Percentiles rank a stretch among this genome's conserved stretches.
These are phyloP conservation scores for Cyanoramphus novaezelandiae DNA, from an alignment of 2,113 vertebrate genomes.

Conservation along the genomic window DNA sequence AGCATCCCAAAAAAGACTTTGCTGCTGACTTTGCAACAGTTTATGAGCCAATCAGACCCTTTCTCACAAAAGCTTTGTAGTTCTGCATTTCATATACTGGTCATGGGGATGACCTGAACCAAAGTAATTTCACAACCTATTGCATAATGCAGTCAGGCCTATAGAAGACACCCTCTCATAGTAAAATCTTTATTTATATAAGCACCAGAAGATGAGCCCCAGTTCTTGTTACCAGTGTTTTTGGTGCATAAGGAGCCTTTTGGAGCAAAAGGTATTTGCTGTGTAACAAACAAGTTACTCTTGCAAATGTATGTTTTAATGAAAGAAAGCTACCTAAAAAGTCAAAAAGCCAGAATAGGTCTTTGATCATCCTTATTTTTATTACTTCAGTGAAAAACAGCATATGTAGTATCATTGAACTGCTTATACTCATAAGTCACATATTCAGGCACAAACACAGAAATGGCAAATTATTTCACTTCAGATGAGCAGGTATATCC, in stretches of 20 bases:
- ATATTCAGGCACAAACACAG: not conserved
- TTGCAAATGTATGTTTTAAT: not conserved
- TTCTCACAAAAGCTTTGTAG: not conserved
- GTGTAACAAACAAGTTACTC: not conserved
- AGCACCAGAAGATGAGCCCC: not conserved
- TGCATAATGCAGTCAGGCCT: not conserved
- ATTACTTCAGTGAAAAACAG: not conserved
- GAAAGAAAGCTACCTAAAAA: not conserved
- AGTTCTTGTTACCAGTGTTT: not conserved
- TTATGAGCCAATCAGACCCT: not conserved
- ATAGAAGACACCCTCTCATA: not conserved
- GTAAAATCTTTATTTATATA: not conserved
- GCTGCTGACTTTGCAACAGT: not conserved
- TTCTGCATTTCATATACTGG: not conserved
- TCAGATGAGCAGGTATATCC: not conserved
- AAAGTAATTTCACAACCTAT: not conserved
- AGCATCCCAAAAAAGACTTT: not conserved
- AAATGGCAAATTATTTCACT: not conserved
- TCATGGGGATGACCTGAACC: not conserved
- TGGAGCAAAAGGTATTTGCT: not conserved
- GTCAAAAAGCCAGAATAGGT: not conserved
- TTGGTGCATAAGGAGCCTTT: not conserved
- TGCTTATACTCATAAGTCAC: not conserved
- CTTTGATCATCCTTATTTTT: not conserved
- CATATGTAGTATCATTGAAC: not conserved